Evolutionary conservation across 2,113 vertebrate species (phyloP).

Genomic region (Chaetodon auriga): DNA sequence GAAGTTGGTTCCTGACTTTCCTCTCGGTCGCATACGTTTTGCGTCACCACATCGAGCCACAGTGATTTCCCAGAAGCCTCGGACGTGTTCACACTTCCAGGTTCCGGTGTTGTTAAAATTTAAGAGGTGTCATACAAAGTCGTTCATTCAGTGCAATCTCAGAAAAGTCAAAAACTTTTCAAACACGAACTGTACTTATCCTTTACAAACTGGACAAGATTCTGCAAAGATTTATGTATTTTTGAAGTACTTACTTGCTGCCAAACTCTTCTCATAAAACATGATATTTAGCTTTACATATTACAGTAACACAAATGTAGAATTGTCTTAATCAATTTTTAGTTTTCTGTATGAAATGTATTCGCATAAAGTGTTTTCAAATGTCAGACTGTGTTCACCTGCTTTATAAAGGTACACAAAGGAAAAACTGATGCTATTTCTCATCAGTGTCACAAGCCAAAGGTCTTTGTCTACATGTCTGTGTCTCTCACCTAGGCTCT

Average conservation of each 20-base stretch:
- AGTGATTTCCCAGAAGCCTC: background rate
- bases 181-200: background rate
- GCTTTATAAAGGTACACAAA: background rate
- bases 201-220: background rate
- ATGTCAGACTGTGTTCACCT: background rate
- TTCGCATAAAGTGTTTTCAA: too few relatives aligned
- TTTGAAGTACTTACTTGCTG: background rate
- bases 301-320: background rate
- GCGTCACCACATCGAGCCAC: conserved; percentile 72
- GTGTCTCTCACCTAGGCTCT: background rate
- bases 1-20: conserved; percentile 72
- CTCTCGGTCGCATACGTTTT: conserved; percentile 56
- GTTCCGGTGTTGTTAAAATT: background rate
- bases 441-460: background rate
- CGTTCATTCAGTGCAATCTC: background rate
- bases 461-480: background rate
- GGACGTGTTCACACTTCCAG: background rate
- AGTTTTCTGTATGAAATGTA: too few relatives aligned
- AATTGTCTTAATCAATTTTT: background rate
- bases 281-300: background rate
- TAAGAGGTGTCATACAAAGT: too few relatives aligned
- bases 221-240: background rate
- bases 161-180: background rate
- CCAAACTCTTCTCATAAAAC: background rate
- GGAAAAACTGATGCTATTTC: background rate